Conservation (phyloP, 2,113 vertebrate species). For the Paradoxurus hermaphroditus region DNA sequence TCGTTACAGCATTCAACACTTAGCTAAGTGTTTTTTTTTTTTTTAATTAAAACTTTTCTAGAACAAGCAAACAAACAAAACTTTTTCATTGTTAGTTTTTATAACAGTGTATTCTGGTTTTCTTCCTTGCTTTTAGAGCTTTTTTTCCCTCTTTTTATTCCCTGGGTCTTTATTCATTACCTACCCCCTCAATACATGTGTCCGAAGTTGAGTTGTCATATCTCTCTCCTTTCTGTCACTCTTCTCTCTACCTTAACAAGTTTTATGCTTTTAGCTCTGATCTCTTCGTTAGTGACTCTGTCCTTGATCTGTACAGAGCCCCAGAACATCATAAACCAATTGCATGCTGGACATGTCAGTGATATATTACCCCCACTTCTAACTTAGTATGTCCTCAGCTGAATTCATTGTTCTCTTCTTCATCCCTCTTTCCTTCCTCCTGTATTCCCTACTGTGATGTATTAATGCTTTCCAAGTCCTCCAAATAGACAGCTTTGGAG, state of each 20-base stretch:
- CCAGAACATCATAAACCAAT: not conserved
- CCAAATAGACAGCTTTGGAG: not conserved
- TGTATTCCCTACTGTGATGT: not conserved
- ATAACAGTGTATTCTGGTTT: not conserved
- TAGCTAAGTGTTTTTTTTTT: not conserved
- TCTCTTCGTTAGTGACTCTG: not conserved
- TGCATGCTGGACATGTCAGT: not conserved
- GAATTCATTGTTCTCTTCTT: not conserved
- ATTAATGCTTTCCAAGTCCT: not conserved
- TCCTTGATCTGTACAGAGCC: not conserved
- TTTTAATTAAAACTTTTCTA: not conserved
- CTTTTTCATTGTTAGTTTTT: not conserved
- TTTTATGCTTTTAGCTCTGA: not conserved
- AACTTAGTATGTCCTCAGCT: not conserved
- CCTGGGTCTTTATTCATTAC: not conserved
- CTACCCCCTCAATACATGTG: not conserved
- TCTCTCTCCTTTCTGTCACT: not conserved
- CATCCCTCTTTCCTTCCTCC: not conserved
- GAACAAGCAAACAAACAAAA: too few relatives aligned
- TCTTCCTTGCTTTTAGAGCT: not conserved
- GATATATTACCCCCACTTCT: not conserved
- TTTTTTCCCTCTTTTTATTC: not conserved
- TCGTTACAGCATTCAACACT: not conserved
- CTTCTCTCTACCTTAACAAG: not conserved
- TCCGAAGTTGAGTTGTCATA: not conserved